phyloP scores from a whole-genome alignment of 2,113 vertebrate species.

The Daboia siamensis region DNA sequence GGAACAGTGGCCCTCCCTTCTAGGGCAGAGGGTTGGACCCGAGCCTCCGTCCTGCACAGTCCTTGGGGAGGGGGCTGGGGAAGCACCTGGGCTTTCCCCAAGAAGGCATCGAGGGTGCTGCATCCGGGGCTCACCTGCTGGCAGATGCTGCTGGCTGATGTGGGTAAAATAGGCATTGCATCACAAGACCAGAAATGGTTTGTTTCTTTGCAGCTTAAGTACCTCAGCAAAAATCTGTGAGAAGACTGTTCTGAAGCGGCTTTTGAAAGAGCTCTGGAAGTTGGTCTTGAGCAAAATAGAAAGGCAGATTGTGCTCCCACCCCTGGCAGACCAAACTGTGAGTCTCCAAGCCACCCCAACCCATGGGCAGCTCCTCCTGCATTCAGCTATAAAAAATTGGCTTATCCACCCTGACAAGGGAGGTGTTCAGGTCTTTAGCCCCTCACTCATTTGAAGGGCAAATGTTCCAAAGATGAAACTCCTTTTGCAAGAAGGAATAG shows the following conservation, averaged over 20 bases:
- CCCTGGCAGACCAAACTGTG: slow-evolving; percentile 90
- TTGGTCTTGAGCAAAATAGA: slow-evolving; percentile 93
- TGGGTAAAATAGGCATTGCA: not conserved
- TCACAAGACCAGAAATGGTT: not conserved
- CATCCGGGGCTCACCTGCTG: not conserved
- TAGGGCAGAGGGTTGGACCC: not conserved
- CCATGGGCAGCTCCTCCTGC: too few relatives aligned
- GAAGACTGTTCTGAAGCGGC: slow-evolving; percentile 94
- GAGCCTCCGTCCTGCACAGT: not conserved
- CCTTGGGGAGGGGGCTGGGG: not conserved
- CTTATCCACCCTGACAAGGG: not conserved
- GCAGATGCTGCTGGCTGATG: not conserved
- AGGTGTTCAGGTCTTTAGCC: not conserved
- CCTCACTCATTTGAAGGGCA: not conserved
- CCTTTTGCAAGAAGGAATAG: not conserved
- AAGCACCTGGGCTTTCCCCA: not conserved
- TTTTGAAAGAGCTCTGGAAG: slow-evolving; percentile 97
- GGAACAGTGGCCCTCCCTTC: not conserved
- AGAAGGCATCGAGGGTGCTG: not conserved
- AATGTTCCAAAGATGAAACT: not conserved
- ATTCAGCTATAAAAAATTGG: too few relatives aligned
- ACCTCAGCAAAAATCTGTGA: slow-evolving; percentile 97
- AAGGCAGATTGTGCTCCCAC: slow-evolving; percentile 91
- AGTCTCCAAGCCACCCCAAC: slow-evolving; percentile 59
- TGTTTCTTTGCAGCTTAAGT: slow-evolving; percentile 80